phyloP scores from a whole-genome alignment of 2,797 vertebrate species.

The Trematomus bernacchii region DNA sequence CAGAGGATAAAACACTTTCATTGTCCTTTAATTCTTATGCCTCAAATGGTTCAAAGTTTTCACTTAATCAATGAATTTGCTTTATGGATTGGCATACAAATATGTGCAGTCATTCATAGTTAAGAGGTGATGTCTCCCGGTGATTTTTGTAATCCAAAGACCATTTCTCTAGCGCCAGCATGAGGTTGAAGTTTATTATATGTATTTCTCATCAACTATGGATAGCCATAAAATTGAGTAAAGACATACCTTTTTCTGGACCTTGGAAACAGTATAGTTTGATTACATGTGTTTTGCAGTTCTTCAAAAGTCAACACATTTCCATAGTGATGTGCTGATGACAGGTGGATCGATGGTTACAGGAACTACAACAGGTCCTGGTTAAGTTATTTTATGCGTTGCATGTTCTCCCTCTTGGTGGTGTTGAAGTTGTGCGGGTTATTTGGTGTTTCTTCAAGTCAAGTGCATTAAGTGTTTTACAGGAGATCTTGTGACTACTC shows the following conservation, averaged over 20 bases:
- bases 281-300: background rate
- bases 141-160: background rate
- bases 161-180: background rate
- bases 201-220: background rate
- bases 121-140: background rate
- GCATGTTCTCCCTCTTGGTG: background rate
- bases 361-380: background rate
- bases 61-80: background rate
- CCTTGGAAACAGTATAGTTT: background rate
- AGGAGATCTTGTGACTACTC: background rate
- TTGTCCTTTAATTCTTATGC: too few relatives aligned
- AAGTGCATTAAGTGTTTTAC: slow-evolving; percentile 3
- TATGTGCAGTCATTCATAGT: background rate
- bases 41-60: background rate
- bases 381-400: background rate
- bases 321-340: background rate
- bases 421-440: background rate
- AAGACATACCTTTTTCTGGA: background rate
- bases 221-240: background rate
- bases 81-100: background rate
- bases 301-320: background rate
- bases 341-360: background rate
- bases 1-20: too few relatives aligned
- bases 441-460: background rate
- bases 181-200: background rate